A percentile compares a stretch with the other conserved stretches of the same genome.
Conservation (phyloP, 2,888 invertebrate genomes). For the Pomacea canaliculata region DNA sequence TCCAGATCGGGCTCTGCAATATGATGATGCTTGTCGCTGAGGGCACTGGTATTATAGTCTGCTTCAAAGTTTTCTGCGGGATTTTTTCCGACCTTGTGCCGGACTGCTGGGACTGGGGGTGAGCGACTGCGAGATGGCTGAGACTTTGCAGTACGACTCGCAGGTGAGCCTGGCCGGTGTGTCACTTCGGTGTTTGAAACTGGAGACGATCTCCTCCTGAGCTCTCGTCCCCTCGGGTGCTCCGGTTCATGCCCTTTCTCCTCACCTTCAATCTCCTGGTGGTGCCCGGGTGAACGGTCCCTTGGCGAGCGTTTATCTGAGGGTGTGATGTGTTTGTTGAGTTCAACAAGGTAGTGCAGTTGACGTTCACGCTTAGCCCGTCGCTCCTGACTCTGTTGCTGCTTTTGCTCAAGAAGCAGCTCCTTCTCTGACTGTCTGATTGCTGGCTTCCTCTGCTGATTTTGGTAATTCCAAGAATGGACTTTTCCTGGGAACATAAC, state of each 20-base stretch:
- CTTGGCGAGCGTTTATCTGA: slow-evolving; percentile 14
- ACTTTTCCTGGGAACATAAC: slow-evolving; percentile 31
- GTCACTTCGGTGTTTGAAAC: slow-evolving; percentile 10
- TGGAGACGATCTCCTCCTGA: slow-evolving; percentile 4
- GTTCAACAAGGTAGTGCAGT: slow-evolving; percentile 58
- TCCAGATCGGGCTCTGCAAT: slow-evolving; percentile 22
- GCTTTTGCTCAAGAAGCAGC: slow-evolving; percentile 56
- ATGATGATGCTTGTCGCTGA: slow-evolving; percentile 21
- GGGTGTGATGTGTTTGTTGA: slow-evolving; percentile 56
- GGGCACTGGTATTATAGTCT: slow-evolving; percentile 38
- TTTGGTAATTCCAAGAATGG: slow-evolving; percentile 59
- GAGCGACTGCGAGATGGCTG: slow-evolving; percentile 33
- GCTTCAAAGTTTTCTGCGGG: slow-evolving; percentile 22
- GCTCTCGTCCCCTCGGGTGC: neutral
- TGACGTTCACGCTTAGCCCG: slow-evolving; percentile 54
- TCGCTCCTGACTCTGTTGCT: slow-evolving; percentile 46
- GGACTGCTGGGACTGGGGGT: slow-evolving; percentile 58
- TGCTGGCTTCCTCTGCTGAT: slow-evolving; percentile 42
- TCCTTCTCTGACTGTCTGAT: slow-evolving; percentile 66
- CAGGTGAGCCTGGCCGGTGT: slow-evolving; percentile 5
- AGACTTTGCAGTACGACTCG: slow-evolving; percentile 4
- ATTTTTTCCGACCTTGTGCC: slow-evolving; percentile 44
- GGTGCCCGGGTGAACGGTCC: slow-evolving; percentile 3
- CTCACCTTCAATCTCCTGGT: slow-evolving; percentile 26
- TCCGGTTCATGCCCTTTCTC: slow-evolving; percentile 13